These are phyloP conservation scores for sheep (Ovis aries) DNA, from an alignment of 2,113 vertebrate genomes.

Conservation along the genomic window DNA sequence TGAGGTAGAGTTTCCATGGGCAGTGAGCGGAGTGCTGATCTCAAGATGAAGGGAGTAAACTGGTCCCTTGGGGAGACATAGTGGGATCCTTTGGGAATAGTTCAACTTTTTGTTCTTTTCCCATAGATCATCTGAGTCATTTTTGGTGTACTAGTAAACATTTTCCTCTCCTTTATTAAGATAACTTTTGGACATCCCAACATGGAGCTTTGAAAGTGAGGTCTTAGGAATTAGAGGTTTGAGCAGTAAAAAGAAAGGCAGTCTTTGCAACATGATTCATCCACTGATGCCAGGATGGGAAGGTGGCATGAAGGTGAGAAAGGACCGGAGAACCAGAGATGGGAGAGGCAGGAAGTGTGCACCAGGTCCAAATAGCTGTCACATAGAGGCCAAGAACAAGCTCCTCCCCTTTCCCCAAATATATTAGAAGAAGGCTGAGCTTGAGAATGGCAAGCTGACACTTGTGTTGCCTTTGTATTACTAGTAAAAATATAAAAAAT, in stretches of 20 bases:
- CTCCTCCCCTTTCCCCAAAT: neutral
- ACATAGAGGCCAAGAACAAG: neutral
- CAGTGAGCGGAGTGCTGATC: neutral
- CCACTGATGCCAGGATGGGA: neutral
- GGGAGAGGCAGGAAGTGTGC: neutral
- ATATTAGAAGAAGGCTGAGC: neutral
- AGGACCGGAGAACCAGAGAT: fast-evolving
- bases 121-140: neutral
- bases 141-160: neutral
- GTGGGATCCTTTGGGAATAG: neutral
- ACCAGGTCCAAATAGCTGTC: neutral
- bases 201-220: neutral
- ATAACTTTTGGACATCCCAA: neutral
- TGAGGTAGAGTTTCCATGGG: neutral
- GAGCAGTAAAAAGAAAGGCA: neutral
- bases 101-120: neutral
- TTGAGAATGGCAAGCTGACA: neutral
- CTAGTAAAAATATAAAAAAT: neutral
- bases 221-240: neutral
- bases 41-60: neutral
- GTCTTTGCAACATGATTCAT: neutral
- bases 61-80: neutral
- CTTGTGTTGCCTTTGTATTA: neutral
- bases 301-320: neutral
- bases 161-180: neutral